Base-by-base conservation (phyloP, 2,797 vertebrate species). In the Esox lucius region DNA sequence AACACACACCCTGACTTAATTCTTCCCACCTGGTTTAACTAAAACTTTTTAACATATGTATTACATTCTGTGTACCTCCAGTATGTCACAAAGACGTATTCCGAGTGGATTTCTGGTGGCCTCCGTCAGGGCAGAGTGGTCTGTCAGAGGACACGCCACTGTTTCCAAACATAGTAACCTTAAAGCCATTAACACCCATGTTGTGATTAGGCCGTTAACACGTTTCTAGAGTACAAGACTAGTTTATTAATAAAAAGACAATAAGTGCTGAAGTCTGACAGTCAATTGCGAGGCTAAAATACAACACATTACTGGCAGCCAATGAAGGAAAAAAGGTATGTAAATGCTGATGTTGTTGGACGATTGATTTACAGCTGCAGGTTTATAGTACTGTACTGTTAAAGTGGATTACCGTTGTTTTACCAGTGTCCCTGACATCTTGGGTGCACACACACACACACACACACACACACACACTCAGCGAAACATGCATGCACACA, bases 371-470 rank as follows among this genome's bases (percentile, higher is more conserved):
- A 26, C 48, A 19, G 19, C 17, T 15, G 16, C 26, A n/a, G 13
- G 42, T 51, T 53, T 71, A 56, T 56, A 53, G 49, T 19, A 56
- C 48, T 22, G 2, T 19, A 49, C 69, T n/a, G n/a, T n/a, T n/a
- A n/a, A 91, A 86, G 88, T 89, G 90, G 91, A 90, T 87, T 81
- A 85, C 86, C 75, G 78, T 76, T 39, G 49, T 65, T 82, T 80
- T 70, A 82, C 76, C 81, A 85, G 84, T 86, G 83, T n/a, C n/a
- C n/a, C n/a, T n/a, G n/a, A n/a, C n/a, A n/a, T n/a, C n/a, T n/a
- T n/a, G n/a, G n/a, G n/a, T n/a, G n/a, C n/a, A n/a, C n/a, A n/a
- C n/a, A n/a, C n/a, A n/a, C n/a, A n/a, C n/a, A n/a, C n/a, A n/a
- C n/a, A n/a, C n/a, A n/a, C n/a, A n/a, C n/a, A n/a, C n/a, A n/a